A percentile compares a stretch with the other conserved stretches of the same genome.
Evolutionary conservation across 2,888 invertebrate genomes (phyloP).

Genomic region (Penaeus monodon): DNA sequence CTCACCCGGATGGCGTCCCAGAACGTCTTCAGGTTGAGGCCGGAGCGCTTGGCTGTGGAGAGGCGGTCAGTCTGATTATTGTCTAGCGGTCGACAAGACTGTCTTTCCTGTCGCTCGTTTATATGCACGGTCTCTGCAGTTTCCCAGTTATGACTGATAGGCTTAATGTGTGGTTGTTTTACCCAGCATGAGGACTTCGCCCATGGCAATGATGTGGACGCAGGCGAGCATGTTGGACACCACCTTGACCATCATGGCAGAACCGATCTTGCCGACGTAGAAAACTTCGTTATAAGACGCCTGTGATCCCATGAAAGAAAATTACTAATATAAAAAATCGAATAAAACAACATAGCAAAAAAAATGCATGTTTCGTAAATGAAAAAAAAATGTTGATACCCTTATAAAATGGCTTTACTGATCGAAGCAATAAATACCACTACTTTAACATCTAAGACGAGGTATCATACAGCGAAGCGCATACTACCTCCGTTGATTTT

Average conservation of each 20-base stretch:
- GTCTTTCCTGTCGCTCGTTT: too few species aligned
- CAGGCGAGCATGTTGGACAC: slow-evolving; percentile 64
- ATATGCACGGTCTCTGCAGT: too few species aligned
- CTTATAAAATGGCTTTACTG: neutral
- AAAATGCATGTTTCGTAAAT: neutral
- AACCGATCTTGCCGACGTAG: slow-evolving; percentile 63
- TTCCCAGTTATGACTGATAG: too few species aligned
- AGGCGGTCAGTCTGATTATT: neutral
- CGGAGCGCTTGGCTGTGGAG: slow-evolving; percentile 56
- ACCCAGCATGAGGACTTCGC: slow-evolving; percentile 63
- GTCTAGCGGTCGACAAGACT: too few species aligned
- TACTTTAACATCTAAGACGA: neutral
- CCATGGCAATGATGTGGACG: slow-evolving; percentile 62
- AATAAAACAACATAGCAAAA: neutral
- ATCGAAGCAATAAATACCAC: neutral
- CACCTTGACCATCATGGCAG: slow-evolving; percentile 65
- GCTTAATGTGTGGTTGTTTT: neutral
- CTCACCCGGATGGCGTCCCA: slow-evolving; percentile 63
- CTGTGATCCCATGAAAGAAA: slow-evolving; percentile 26
- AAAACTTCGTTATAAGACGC: slow-evolving; percentile 57
- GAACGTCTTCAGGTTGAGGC: slow-evolving; percentile 61
- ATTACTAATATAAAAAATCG: neutral
- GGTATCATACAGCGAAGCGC: neutral
- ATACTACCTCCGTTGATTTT: neutral
- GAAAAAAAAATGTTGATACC: neutral